These are phyloP conservation scores for Bubo bubo DNA, from an alignment of 2,113 vertebrate genomes.

Conservation along the genomic window DNA sequence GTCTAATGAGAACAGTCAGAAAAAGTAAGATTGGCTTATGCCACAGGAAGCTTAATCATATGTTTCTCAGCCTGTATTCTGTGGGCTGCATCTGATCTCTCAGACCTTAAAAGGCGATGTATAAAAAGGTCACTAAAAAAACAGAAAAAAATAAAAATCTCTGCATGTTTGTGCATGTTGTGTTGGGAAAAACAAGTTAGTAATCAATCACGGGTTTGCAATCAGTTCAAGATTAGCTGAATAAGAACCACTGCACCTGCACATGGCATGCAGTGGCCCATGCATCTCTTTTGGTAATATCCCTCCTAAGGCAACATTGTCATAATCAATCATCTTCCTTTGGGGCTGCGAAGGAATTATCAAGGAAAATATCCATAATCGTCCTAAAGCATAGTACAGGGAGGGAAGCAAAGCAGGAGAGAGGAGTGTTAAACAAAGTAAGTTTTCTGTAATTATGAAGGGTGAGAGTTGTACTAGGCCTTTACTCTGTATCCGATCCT, in stretches of 20 bases:
- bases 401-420: not conserved
- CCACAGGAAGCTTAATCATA: conserved; percentile 54
- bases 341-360: not conserved
- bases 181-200: not conserved
- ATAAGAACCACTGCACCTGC: not conserved
- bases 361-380: not conserved
- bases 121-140: not conserved
- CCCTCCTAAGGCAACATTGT: not conserved
- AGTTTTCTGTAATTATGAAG: not conserved
- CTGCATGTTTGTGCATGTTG: not conserved
- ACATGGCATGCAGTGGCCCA: not conserved
- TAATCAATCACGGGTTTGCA: not conserved
- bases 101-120: conserved; percentile 37
- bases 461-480: too few relatives aligned
- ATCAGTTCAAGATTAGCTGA: not conserved
- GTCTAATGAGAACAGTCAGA: not conserved
- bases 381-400: not conserved
- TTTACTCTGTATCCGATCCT: not conserved
- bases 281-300: not conserved
- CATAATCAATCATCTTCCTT: not conserved
- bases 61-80: not conserved
- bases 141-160: not conserved
- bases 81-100: conserved; percentile 10
- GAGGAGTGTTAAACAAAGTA: not conserved
- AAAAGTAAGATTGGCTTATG: not conserved